Evolutionary conservation across 2,113 vertebrate genomes (phyloP).

Genomic region (Tragulus kanchil): DNA sequence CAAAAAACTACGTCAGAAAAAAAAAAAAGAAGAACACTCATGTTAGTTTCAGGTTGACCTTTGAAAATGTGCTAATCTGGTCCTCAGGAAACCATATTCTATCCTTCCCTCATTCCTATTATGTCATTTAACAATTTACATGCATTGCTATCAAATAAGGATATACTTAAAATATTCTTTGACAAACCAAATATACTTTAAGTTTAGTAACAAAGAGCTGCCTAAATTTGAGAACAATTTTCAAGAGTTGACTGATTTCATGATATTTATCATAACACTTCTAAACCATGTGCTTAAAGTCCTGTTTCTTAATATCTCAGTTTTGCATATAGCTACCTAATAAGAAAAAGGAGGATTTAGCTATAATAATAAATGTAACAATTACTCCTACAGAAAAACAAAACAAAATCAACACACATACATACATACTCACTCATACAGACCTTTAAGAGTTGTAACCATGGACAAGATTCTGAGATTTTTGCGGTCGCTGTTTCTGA

Average conservation of each 20-base stretch:
- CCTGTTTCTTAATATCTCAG: neutral
- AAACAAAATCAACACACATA: neutral
- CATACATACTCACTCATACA: neutral
- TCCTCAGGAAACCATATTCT: neutral
- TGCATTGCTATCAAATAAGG: neutral
- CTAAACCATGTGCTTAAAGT: neutral
- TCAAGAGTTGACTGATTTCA: neutral
- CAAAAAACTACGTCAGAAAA: neutral
- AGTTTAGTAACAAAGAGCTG: neutral
- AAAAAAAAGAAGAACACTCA: neutral
- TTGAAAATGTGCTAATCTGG: neutral
- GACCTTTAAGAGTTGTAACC: neutral
- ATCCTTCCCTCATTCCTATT: neutral
- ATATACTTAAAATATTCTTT: neutral
- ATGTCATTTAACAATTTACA: neutral
- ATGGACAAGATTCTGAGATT: neutral
- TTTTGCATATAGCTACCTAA: neutral
- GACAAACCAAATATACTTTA: neutral
- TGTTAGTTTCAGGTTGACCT: neutral
- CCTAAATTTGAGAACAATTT: neutral
- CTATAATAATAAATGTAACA: neutral
- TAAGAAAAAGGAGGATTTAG: neutral
- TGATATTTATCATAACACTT: neutral
- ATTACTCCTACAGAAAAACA: neutral
- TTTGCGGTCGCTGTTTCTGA: neutral